Conservation (phyloP, 1,140 invertebrate genomes). For the Pachypeltis micranthus region DNA sequence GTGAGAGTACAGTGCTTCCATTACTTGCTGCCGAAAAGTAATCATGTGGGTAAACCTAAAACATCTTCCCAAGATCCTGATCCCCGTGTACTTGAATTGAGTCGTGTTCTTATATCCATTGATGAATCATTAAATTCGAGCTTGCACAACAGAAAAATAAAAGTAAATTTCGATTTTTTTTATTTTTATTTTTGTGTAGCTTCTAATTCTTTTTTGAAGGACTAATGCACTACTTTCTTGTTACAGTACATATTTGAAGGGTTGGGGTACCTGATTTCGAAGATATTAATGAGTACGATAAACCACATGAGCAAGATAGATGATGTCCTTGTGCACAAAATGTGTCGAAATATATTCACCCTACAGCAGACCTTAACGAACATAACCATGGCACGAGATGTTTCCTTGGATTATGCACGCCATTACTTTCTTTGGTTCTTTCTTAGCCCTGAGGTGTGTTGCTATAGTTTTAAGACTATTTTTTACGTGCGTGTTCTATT, state of each 20-base stretch:
- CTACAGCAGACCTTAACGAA: constrained; percentile 75
- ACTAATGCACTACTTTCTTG: constrained; percentile 7
- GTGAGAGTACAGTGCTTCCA: constrained; percentile 89
- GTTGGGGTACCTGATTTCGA: constrained; percentile 71
- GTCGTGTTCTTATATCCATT: constrained; percentile 61
- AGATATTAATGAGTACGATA: constrained; percentile 71
- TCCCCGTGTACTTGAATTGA: constrained; percentile 66
- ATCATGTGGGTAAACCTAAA: constrained; percentile 27
- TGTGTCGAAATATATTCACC: constrained; percentile 76
- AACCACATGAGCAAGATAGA: constrained; percentile 69
- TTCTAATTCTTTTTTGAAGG: no score
- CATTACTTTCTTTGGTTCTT: constrained; percentile 83
- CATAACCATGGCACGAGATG: constrained; percentile 69
- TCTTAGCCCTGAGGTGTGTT: constrained; percentile 60
- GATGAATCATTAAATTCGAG: constrained; percentile 65
- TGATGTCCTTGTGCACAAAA: constrained; percentile 64
- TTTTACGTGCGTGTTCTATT: not conserved
- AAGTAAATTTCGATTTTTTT: constrained; percentile 39
- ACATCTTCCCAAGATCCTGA: constrained; percentile 59
- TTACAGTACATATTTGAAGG: constrained; percentile 89
- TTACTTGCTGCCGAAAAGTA: constrained; percentile 62
- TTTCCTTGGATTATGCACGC: constrained; percentile 75
- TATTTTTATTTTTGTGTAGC: no score
- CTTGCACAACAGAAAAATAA: constrained; percentile 63
- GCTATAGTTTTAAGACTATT: not conserved